phyloP scores from a whole-genome alignment of 35 echinoderm and acorn worm genomes.

The Heliocidaris tuberculata region DNA sequence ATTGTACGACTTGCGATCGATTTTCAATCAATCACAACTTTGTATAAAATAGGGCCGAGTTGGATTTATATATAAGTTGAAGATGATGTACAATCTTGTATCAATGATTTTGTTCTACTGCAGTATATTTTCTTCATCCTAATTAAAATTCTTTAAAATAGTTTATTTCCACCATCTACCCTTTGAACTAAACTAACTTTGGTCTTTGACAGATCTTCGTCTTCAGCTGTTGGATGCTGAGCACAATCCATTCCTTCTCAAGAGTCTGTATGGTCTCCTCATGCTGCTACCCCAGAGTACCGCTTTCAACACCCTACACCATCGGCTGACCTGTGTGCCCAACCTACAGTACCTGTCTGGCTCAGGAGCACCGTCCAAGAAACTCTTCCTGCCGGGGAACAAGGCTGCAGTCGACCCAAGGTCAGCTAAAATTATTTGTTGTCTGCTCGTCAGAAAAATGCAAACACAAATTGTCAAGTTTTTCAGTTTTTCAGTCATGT shows the following conservation, averaged over 20 bases:
- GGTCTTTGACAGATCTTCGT: constrained; percentile 65
- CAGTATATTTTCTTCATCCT: no score
- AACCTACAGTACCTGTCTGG: constrained; percentile 59
- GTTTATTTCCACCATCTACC: no score
- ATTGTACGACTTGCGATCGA: not conserved
- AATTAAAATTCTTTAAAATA: no score
- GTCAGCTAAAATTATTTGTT: not conserved
- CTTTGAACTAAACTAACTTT: not conserved
- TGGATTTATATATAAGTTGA: no score
- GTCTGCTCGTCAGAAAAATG: no score
- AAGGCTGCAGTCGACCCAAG: not conserved
- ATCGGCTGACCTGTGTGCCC: constrained; percentile 80
- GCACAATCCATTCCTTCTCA: constrained; percentile 91
- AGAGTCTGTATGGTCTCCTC: constrained; percentile 92
- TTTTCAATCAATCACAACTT: no score
- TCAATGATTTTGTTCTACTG: no score
- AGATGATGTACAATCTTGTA: no score
- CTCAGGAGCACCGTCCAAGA: constrained; percentile 48
- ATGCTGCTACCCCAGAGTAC: constrained; percentile 96
- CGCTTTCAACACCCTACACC: constrained; percentile 73
- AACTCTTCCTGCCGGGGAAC: constrained; percentile 4
- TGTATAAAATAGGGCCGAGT: no score
- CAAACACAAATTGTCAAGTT: not conserved
- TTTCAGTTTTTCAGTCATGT: not conserved
- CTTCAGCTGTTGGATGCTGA: constrained; percentile 90